Evolutionary conservation across 2,888 invertebrate genomes (phyloP).

Genomic region (Tenthredo mesomela): DNA sequence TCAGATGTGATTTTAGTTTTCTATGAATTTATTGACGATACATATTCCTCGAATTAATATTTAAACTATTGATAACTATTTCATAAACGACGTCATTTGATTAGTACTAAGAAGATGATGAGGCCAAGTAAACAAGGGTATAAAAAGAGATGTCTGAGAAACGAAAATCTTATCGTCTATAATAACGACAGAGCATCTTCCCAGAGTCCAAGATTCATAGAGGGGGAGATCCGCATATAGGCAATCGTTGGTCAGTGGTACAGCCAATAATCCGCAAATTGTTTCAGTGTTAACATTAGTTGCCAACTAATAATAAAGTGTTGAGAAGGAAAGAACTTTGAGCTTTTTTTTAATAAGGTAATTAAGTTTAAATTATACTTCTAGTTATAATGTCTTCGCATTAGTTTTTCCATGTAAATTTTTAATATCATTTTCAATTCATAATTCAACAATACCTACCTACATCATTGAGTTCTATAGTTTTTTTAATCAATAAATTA

Average conservation of each 20-base stretch:
- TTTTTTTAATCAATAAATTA: background rate
- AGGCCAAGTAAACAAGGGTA: conserved; percentile 27
- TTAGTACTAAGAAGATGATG: conserved; percentile 16
- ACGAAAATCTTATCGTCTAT: conserved; percentile 19
- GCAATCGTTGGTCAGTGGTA: conserved; percentile 65
- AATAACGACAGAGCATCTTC: conserved; percentile 29
- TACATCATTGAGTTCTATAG: background rate
- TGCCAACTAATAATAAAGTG: background rate
- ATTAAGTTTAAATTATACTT: background rate
- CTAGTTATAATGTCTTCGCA: background rate
- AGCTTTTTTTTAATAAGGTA: conserved; percentile 33
- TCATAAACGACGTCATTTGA: conserved; percentile 7
- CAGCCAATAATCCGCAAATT: conserved; percentile 57
- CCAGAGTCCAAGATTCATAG: conserved; percentile 52
- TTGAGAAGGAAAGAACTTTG: background rate
- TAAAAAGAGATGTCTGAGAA: conserved; percentile 27
- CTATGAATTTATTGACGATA: background rate
- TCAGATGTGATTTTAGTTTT: background rate
- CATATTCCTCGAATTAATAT: background rate
- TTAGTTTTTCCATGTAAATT: background rate
- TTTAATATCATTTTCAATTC: background rate
- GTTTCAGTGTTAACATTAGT: conserved; percentile 31
- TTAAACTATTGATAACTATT: background rate
- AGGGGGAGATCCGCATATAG: conserved; percentile 69
- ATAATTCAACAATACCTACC: background rate